Evolutionary conservation across 2,797 vertebrate species (phyloP).

Genomic region (Tangara arthus): DNA sequence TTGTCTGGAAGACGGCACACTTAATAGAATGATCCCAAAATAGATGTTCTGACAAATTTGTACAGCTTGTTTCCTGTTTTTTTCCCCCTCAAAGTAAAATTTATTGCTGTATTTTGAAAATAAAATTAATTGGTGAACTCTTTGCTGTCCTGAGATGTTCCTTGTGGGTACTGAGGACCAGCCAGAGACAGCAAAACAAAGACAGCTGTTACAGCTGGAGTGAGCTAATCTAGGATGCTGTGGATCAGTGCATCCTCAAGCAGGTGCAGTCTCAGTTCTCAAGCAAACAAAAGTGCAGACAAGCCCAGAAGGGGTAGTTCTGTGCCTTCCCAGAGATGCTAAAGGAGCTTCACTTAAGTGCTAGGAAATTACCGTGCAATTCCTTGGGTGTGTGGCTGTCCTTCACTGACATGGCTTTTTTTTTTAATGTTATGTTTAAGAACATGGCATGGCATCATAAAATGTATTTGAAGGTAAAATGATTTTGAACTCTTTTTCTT

Average conservation of each 20-base stretch:
- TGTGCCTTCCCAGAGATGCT: background rate
- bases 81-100: background rate
- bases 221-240: background rate
- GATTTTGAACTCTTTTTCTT: background rate
- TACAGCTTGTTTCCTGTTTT: conserved; percentile 6
- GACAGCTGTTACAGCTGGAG: background rate
- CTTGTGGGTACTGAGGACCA: background rate
- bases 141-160: background rate
- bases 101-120: conserved; percentile 18
- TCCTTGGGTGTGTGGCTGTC: background rate
- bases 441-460: background rate
- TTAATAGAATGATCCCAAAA: conserved; percentile 21
- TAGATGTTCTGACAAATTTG: conserved; percentile 29
- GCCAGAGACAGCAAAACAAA: background rate
- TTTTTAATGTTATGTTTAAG: background rate
- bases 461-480: background rate
- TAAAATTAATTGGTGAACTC: background rate
- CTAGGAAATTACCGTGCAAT: background rate
- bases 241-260: background rate
- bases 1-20: background rate
- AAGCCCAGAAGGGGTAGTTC: background rate
- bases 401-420: background rate
- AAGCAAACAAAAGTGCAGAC: background rate
- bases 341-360: background rate
- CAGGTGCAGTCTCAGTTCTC: background rate